Evolutionary conservation across 2,797 vertebrate species (phyloP).

Genomic region (Hippoglossus hippoglossus): DNA sequence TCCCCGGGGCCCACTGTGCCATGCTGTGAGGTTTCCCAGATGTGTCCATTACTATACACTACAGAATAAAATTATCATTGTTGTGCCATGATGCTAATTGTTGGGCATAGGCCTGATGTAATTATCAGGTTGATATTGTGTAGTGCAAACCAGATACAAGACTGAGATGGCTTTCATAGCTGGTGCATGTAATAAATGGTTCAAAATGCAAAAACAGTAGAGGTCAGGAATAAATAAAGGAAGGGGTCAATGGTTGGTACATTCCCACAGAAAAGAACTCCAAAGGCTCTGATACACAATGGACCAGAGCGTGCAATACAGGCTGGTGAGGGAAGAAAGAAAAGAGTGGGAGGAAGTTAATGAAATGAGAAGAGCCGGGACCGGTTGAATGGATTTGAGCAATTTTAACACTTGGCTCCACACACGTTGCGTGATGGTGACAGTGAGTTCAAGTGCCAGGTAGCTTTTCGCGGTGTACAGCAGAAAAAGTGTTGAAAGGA

Average conservation of each 20-base stretch:
- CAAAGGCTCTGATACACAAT: constrained; percentile 88
- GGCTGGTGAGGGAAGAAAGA: constrained; percentile 79
- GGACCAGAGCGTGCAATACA: constrained; percentile 88
- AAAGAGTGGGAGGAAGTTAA: constrained; percentile 47
- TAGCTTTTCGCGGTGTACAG: constrained; percentile 15
- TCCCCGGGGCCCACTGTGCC: no score
- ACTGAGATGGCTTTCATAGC: not conserved
- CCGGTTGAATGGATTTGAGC: constrained; percentile 9
- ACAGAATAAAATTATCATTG: no score
- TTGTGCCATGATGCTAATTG: not conserved
- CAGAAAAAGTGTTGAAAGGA: constrained; percentile 8
- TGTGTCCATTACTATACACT: no score
- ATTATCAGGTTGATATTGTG: not conserved
- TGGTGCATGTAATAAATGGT: constrained; percentile 2
- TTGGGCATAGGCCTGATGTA: not conserved
- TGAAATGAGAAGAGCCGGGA: constrained; percentile 25
- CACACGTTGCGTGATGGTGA: constrained; percentile 7
- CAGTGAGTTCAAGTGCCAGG: not conserved
- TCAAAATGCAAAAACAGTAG: constrained; percentile 10
- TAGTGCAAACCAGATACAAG: not conserved
- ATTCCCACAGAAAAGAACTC: constrained; percentile 88
- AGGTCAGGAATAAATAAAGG: not conserved
- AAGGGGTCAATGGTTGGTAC: constrained; percentile 52
- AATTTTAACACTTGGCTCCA: constrained; percentile 11
- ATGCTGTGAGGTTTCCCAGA: no score